Evolutionary conservation across 2,888 invertebrate species (phyloP).

Genomic region (Rhaphigaster nebulosa): DNA sequence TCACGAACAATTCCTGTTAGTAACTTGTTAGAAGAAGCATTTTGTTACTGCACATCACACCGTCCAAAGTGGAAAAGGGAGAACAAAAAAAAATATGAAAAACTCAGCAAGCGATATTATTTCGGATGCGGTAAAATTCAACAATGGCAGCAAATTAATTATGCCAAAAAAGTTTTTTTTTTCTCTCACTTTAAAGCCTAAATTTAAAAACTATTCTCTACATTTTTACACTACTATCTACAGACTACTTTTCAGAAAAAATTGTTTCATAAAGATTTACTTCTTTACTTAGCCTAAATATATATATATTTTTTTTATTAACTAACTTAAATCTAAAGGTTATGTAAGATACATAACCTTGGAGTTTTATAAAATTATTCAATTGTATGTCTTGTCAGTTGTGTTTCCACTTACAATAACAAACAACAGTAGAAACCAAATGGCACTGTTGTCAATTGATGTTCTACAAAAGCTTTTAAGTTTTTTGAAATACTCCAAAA

Average conservation of each 20-base stretch:
- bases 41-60: slow-evolving; percentile 40
- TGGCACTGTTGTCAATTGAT: slow-evolving; percentile 57
- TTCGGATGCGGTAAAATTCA: slow-evolving; percentile 58
- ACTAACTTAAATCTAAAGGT: slow-evolving; percentile 58
- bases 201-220: slow-evolving; percentile 59
- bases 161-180: slow-evolving; percentile 51
- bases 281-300: slow-evolving; percentile 57
- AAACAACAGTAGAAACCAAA: slow-evolving; percentile 58
- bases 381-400: slow-evolving; percentile 53
- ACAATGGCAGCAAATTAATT: slow-evolving; percentile 53
- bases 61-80: slow-evolving; percentile 42
- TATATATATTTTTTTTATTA: slow-evolving; percentile 43
- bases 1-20: slow-evolving; percentile 50
- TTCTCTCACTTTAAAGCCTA: slow-evolving; percentile 55
- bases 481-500: slow-evolving; percentile 52
- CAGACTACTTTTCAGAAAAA: slow-evolving; percentile 56
- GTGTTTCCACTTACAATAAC: slow-evolving; percentile 51
- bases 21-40: slow-evolving; percentile 51
- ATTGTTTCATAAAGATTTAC: slow-evolving; percentile 57
- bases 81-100: slow-evolving; percentile 40
- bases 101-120: slow-evolving; percentile 53
- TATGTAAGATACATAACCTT: slow-evolving; percentile 58
- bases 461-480: slow-evolving; percentile 47
- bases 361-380: slow-evolving; percentile 55
- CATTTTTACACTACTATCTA: slow-evolving; percentile 58